phyloP scores from a whole-genome alignment of 1,140 invertebrate genomes.

The Leptopilina boulardi region DNA sequence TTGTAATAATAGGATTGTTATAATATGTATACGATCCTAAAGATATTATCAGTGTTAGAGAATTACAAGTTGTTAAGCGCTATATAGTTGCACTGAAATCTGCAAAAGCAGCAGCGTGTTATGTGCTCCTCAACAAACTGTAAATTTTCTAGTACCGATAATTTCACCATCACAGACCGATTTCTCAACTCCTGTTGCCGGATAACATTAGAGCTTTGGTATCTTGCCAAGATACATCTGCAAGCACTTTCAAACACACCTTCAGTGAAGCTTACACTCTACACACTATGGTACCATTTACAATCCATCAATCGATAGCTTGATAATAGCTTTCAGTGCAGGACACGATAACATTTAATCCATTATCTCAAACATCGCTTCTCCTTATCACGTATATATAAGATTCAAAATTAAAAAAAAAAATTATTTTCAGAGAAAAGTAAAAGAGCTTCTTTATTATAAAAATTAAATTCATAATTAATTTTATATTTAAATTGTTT shows the following conservation, averaged over 20 bases:
- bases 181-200: conserved; percentile 56
- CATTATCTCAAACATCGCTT: not conserved
- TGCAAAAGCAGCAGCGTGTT: not conserved
- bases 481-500: too few species aligned
- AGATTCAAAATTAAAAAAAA: too few species aligned
- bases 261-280: not conserved
- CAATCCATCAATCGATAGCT: not conserved
- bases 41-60: not conserved
- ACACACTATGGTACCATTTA: not conserved
- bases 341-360: not conserved
- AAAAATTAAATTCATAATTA: too few species aligned
- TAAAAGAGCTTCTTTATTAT: too few species aligned
- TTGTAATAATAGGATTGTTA: too few species aligned
- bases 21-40: not conserved
- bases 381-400: not conserved
- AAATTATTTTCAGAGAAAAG: too few species aligned
- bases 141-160: conserved; percentile 63
- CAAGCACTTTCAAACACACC: conserved; percentile 45
- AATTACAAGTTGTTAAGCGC: not conserved
- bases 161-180: conserved; percentile 52
- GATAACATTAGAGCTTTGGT: conserved; percentile 68
- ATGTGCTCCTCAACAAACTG: conserved; percentile 33
- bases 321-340: not conserved
- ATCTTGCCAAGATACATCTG: conserved; percentile 65
- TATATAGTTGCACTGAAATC: not conserved